Evolutionary conservation across 2,888 invertebrate genomes (phyloP), one percentile per base, ranked within the genome.

Genomic region (Sarcophaga carnaria): DNA sequence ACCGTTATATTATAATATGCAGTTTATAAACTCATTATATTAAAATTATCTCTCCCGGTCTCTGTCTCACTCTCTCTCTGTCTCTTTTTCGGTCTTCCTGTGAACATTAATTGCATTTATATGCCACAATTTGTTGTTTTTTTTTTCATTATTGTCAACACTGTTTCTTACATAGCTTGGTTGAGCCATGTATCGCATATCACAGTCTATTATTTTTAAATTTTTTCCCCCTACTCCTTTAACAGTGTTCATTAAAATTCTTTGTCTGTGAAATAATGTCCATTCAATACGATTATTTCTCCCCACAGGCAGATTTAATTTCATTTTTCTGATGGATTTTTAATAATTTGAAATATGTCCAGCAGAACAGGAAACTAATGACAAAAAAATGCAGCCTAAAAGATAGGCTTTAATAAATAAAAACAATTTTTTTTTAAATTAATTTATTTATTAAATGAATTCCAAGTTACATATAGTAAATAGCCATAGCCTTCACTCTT

Each of bases 21-120:
- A 78, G 75, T 82, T 85, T 85, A 85, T 82, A 85, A 82, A 82
- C 78, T 85, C 85, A 85, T 85, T 85, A 82, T 82, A 75, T 79
- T 81, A 81, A 85, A 82, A 82, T 85, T 79, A 85, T 81, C 81
- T 81, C 17, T 54, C 63, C 8, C 37, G 37, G 37, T 37, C 37
- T 37, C 37, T 37, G 37, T 37, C 37, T 37, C 37, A 8, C 37
- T 8, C 37, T 2, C 37, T 8, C 37, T 8, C 27, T 5, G 1
- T 27, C 37, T 37, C 37, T 8, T 6, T 8, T 6, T 10, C 37
- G 4, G 5, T 6, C 37, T 37, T 10, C 8, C 37, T 37, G 2
- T 37, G 37, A 76, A 37, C 81, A 78, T 66, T 85, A 82, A 85
- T 82, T 82, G 74, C 78, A 79, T 82, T 82, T 64, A 20, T 63